Evolutionary conservation across 2,797 vertebrate species (phyloP), one percentile per base, ranked within the genome.

Genomic region (Dryobates pubescens): DNA sequence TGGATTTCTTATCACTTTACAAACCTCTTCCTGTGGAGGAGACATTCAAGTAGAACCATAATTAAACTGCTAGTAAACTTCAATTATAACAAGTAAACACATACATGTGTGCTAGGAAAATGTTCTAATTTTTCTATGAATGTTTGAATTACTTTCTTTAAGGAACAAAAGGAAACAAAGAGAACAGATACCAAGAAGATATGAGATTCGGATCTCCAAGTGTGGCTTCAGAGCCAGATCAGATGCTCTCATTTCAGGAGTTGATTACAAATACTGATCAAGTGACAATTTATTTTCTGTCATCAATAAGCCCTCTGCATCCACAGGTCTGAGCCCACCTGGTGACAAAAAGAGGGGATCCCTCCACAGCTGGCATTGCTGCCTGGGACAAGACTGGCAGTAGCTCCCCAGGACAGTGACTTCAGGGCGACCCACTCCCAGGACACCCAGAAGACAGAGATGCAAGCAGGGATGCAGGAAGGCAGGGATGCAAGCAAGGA

Each of bases 221-320:
- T 2, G 9, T 10, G 43, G 82, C 9, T 23, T 67, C 51, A 13
- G 41, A 43, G 41, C 43, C 41, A 43, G 16, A 43, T 4, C 20
- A 34, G 61, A 32, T 17, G 9, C 7, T 64, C 32, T 61, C 13
- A 8, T 54, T 67, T 45, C 20, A 59, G 7, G 34, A 67, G 7
- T 38, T 41, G n/a, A 17, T 23, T 67, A 23, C 59, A 53, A 70
- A 23, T 17, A 9, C 34, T 7, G 11, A 13, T 11, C 10, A 36
- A 41, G 32, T 1, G 10, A 67, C 27, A 1, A 20, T 89, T 81
- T 47, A 3, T 43, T 49, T 82, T 76, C 85, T 49, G 12, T 15
- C 30, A 7, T 4, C 17, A 32, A 10, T 49, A 59, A 34, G 4
- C 32, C 32, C 29, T 13, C 1, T 1, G 0, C 15, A 7, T 4